Conservation (phyloP, 1,140 invertebrate genomes). For the Eueides isabella region DNA sequence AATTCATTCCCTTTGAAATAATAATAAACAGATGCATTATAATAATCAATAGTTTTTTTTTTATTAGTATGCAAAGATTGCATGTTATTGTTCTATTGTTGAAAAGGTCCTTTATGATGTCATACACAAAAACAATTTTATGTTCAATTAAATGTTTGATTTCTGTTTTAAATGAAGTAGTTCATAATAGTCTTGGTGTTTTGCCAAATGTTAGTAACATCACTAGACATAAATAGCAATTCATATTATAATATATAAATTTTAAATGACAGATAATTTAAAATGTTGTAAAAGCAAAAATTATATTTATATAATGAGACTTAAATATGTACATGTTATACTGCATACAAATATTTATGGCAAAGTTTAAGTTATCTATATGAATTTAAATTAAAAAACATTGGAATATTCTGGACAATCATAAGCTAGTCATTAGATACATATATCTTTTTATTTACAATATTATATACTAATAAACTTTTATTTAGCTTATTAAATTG, state of each 20-base stretch:
- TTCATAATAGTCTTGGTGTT: conserved; percentile 45
- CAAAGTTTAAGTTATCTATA: no score
- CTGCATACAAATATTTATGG: no score
- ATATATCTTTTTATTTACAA: background rate
- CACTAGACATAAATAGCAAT: conserved; percentile 42
- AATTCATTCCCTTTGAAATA: background rate
- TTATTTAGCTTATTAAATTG: background rate
- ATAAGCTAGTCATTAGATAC: background rate
- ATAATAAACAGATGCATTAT: conserved; percentile 19
- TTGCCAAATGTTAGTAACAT: conserved; percentile 44
- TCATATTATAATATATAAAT: conserved; percentile 19
- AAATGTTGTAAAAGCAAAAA: background rate
- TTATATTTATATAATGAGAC: no score
- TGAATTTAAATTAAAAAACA: background rate
- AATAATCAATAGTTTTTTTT: conserved; percentile 26
- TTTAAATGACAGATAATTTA: conserved; percentile 28
- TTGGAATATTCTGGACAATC: background rate
- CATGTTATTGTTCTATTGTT: conserved; percentile 23
- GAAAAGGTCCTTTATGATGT: conserved; percentile 21
- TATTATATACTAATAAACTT: background rate
- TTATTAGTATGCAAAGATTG: conserved; percentile 21
- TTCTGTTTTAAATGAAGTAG: conserved; percentile 31
- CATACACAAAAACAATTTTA: conserved; percentile 21
- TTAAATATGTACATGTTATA: no score
- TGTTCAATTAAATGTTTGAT: conserved; percentile 27